Evolutionary conservation across 2,797 vertebrate species (phyloP).

Genomic region (Salmo trutta): DNA sequence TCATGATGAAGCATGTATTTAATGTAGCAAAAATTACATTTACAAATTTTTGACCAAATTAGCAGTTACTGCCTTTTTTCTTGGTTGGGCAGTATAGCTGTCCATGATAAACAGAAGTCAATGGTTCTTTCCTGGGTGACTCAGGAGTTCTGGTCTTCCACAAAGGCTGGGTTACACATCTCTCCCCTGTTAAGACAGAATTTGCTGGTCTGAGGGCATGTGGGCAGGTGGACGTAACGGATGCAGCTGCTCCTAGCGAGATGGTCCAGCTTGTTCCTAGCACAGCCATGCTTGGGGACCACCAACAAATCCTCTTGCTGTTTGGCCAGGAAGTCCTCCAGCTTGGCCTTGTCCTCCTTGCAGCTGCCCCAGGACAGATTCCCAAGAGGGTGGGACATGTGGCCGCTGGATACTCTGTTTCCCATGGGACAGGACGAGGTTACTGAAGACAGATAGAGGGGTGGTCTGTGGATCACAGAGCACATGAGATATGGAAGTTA

Average conservation of each 20-base stretch:
- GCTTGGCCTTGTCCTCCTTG: conserved; percentile 48
- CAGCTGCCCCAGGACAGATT: conserved; percentile 33
- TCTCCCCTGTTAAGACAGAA: not conserved
- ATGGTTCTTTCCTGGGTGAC: not conserved
- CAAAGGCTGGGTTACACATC: conserved; percentile 48
- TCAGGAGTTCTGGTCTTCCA: conserved; percentile 39
- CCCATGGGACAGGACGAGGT: conserved; percentile 47
- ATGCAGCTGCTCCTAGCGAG: not conserved
- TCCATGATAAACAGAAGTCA: not conserved
- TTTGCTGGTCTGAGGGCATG: not conserved
- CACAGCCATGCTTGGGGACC: conserved; percentile 17
- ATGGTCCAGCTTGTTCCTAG: conserved; percentile 27
- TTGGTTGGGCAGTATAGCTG: not conserved
- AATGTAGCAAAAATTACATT: no score
- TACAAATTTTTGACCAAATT: no score
- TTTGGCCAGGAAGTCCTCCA: conserved; percentile 45
- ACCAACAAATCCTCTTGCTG: conserved; percentile 38
- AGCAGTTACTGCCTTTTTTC: no score
- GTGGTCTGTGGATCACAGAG: conserved; percentile 18
- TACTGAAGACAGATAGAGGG: not conserved
- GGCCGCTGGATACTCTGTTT: conserved; percentile 41
- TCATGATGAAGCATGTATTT: no score
- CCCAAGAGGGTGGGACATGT: conserved; percentile 26
- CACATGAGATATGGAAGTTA: not conserved
- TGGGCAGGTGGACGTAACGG: conserved; percentile 28